Evolutionary conservation across 2,113 vertebrate species (phyloP), one percentile per base, ranked within the genome.

Genomic region (Ovis canadensis): DNA sequence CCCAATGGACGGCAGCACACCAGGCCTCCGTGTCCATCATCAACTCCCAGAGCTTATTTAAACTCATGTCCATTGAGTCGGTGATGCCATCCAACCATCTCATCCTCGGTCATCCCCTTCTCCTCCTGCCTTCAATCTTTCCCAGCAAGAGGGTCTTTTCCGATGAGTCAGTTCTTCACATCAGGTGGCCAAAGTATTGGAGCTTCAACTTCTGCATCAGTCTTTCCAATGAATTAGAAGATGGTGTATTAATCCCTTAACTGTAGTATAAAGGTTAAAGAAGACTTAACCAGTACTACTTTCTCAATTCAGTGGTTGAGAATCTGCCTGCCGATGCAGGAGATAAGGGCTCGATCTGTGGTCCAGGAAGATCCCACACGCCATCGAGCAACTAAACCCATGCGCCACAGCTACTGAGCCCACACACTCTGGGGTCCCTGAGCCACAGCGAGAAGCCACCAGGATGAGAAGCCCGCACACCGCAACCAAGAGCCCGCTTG

Each of bases 1-100:
- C 19, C 67, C n/a, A 3, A 6, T 12, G 4, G 17, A 36, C 9
- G 0, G 19, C n/a, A 71, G n/a, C 64, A 36, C 1, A 0, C 64
- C 17, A 71, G n/a, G 64, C 17, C n/a, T 71, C 64, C 64, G 9
- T 71, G 64, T 71, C 17, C 64, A 5, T 36, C 64, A 67, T 4
- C 64, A 21, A 11, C 33, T 11, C 17, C 33, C 2, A 0, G 64
- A 67, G n/a, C 8, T 21, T 5, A 67, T 0, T 21, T 19, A 36
- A 36, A 67, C 17, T 21, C 17, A 67, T 67, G 17, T 67, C 33
- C 64, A 36, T 67, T 5, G n/a, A 67, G 64, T 21, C 2, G 4
- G n/a, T 71, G 64, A 71, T 6, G 17, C 17, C n/a, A 71, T 71
- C 9, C n/a, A 71, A 71, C n/a, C n/a, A 11, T 71, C 64, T 71